Evolutionary conservation across 1,140 invertebrate species (phyloP), one percentile per base, ranked within the genome.

Genomic region (Monochamus saltuarius): DNA sequence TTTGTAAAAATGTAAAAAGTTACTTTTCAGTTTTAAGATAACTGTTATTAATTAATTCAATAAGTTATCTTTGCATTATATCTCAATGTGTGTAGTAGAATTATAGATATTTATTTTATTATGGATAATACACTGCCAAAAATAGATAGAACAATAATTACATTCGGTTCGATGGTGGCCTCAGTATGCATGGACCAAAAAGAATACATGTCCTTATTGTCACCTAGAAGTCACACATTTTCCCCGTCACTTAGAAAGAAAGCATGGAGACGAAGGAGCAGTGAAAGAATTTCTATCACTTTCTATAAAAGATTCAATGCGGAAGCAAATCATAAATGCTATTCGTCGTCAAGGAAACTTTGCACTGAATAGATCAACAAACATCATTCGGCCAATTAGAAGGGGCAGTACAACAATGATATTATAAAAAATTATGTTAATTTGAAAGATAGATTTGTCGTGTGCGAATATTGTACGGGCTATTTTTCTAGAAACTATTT

Each of bases 201-300:
- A 65, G 43, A 50, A 55, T 51, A 36, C 35, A 38, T 62, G 64
- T 38, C 47, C 60, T 9, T 66, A 64, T 16, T 64, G 61, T 54
- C 46, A 49, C 37, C 4, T 34, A 29, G 62, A 65, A n/a, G 38
- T 64, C 7, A 62, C 62, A n/a, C 54, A 67, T 51, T 65, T 67
- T 61, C 10, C 49, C 22, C 38, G 62, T 11, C 54, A 67, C 39
- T 58, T 67, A 51, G 19, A 52, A 46, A 57, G 62, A 61, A 45
- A 65, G 19, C 62, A 64, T 52, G 43, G 19, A 51, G 52, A 64
- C 10, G 34, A 65, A 64, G 50, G 51, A 1, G 58, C 58, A 36
- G 61, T 67, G 7, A 56, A 67, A 62, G 56, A 67, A 58, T 36
- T 64, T 10, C 35, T 59, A 36, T 11, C 14, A 8, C 16, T 64